Evolutionary conservation across 2,888 invertebrate genomes (phyloP), one percentile per base, ranked within the genome.

Genomic region (Sympetrum striolatum): DNA sequence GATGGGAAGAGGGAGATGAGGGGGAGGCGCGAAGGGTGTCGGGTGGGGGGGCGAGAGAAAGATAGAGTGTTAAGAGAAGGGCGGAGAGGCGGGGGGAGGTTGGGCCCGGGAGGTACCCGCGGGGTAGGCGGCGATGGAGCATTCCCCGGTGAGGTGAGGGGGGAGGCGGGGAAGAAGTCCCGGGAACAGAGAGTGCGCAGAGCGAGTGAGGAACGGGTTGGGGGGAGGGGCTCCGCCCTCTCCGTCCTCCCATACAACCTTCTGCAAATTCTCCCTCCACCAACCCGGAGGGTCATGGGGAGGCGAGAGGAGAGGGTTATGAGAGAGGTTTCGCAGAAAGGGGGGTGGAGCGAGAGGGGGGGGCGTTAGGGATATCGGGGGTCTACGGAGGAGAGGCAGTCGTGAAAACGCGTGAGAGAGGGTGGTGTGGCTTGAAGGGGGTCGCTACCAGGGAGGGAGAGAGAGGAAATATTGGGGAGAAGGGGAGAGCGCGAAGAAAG

Each of bases 161-260:
- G 37, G 86, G 22, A n/a, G n/a, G n/a, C 58, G 12, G 86, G 25
- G 86, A 37, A 48, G 37, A 82, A 58, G 58, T 35, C 86, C 60
- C 86, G 86, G 86, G 60, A n/a, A 58, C 82, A 64, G 64, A 64
- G 86, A 58, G 60, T 60, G 86, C 86, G 86, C 86, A 86, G 86
- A 58, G 12, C 18, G n/a, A 18, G 86, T 14, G 82, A 53, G 82
- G 58, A 25, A 48, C 8, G 48, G 53, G 25, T 15, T n/a, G 39
- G 81, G 81, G 25, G n/a, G 14, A 25, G 58, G 58, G 58, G 53
- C 18, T 15, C 12, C 4, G 58, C 80, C 35, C 53, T 22, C 81
- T 37, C 64, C 73, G 3, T 73, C 73, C 73, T 73, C 73, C 73
- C 6, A 14, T 22, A 4, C 53, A 31, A 31, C 73, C 73, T 31